These are phyloP conservation scores for Cygnus olor DNA, from an alignment of 2,797 vertebrate species.

Conservation along the genomic window DNA sequence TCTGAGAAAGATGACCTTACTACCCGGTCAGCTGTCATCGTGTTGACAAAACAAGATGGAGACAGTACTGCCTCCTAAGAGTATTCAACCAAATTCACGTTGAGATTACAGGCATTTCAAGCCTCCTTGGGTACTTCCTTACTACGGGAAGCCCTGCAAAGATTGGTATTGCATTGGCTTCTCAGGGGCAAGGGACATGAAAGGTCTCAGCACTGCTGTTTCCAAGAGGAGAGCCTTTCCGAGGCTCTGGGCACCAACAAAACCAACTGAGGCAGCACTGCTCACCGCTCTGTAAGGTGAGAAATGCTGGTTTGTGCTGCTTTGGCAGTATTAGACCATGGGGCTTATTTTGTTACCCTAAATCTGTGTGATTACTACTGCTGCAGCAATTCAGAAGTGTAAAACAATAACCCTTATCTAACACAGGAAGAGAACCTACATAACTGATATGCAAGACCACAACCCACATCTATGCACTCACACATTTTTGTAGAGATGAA, in stretches of 20 bases:
- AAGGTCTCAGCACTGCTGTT: background rate
- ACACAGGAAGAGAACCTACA: background rate
- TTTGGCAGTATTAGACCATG: background rate
- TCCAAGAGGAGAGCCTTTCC: background rate
- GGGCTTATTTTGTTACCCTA: background rate
- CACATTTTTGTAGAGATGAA: background rate
- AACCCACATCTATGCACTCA: background rate
- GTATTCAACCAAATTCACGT: background rate
- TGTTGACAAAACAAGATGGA: background rate
- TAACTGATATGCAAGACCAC: background rate
- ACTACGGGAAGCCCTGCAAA: background rate
- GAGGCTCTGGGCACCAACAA: background rate
- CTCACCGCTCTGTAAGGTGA: background rate
- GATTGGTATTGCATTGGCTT: rapidly evolving
- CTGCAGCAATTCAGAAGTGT: background rate
- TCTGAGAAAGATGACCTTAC: background rate
- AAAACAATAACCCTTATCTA: background rate
- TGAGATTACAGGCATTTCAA: background rate
- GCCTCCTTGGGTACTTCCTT: background rate
- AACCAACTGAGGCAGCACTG: background rate
- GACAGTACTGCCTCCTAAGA: background rate
- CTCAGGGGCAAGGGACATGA: background rate
- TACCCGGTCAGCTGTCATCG: background rate
- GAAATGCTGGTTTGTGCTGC: background rate
- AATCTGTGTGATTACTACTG: background rate